phyloP scores from a whole-genome alignment of 2,888 invertebrate species.

The Apotomis betuletana region DNA sequence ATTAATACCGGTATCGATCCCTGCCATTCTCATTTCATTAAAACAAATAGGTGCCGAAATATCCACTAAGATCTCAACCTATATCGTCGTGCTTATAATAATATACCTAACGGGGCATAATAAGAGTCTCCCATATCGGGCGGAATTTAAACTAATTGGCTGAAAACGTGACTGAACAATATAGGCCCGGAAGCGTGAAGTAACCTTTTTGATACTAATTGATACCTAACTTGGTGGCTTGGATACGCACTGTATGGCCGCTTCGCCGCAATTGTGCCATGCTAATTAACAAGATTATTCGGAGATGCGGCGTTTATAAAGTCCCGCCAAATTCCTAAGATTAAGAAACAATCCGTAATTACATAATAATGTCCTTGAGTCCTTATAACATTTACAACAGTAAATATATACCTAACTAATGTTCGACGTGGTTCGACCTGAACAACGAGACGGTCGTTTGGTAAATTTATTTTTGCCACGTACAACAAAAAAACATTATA shows the following conservation, averaged over 20 bases:
- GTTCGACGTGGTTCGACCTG: background rate
- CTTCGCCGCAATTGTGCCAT: conserved; percentile 1
- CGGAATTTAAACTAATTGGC: conserved; percentile 79
- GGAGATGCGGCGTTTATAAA: conserved; percentile 1
- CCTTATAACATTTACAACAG: too few relatives aligned
- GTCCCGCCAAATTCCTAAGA: background rate
- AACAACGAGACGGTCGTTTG: too few relatives aligned
- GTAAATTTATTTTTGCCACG: too few relatives aligned
- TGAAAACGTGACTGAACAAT: conserved; percentile 73
- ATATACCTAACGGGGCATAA: conserved; percentile 59
- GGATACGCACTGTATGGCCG: conserved; percentile 55
- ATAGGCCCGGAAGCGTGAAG: conserved; percentile 60
- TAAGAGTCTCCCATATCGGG: conserved; percentile 68
- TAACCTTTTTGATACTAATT: conserved; percentile 71
- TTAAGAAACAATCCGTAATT: background rate
- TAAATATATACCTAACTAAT: too few relatives aligned
- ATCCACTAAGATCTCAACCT: too few relatives aligned
- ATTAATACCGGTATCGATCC: too few relatives aligned
- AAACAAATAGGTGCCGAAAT: too few relatives aligned
- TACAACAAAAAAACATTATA: too few relatives aligned
- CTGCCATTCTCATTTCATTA: too few relatives aligned
- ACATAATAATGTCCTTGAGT: background rate
- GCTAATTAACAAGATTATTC: conserved; percentile 23
- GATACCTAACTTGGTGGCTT: conserved; percentile 70
- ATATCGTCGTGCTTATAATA: conserved; percentile 55